Evolutionary conservation across 2,888 invertebrate species (phyloP).

Genomic region (Amblyteles armatorius): DNA sequence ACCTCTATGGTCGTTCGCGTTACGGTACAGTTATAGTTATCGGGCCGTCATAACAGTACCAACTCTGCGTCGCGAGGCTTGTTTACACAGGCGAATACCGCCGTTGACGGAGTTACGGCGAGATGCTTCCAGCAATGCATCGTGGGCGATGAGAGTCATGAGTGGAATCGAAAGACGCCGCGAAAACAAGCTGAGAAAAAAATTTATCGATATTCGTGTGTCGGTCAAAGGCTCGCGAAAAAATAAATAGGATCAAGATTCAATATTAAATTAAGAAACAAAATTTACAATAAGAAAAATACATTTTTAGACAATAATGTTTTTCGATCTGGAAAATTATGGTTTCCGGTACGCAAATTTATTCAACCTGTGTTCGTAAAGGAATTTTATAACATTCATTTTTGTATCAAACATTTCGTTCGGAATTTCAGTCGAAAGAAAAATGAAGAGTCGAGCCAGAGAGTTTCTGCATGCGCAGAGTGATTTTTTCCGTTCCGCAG

Average conservation of each 20-base stretch:
- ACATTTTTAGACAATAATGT: neutral
- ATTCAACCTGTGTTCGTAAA: neutral
- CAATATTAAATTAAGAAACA: neutral
- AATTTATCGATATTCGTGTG: neutral
- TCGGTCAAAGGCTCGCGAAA: neutral
- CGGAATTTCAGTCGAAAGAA: neutral
- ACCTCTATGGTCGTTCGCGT: neutral
- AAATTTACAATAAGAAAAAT: neutral
- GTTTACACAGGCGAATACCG: constrained; percentile 43
- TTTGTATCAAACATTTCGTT: too few species aligned
- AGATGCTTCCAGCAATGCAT: constrained; percentile 45
- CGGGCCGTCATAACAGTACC: neutral
- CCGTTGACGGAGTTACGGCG: constrained; percentile 48
- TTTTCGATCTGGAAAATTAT: neutral
- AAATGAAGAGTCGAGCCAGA: neutral
- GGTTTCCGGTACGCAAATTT: neutral
- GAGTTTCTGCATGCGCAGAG: too few species aligned
- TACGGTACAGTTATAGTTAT: constrained; percentile 1
- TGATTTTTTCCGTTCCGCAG: neutral
- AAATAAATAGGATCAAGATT: neutral
- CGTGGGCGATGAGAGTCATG: constrained; percentile 4
- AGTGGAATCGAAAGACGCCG: constrained; percentile 14
- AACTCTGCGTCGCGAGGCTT: neutral
- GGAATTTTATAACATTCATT: neutral
- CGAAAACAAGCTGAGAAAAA: constrained; percentile 11